Conservation (phyloP, 1,140 invertebrate species). For the Hyles vespertilio region DNA sequence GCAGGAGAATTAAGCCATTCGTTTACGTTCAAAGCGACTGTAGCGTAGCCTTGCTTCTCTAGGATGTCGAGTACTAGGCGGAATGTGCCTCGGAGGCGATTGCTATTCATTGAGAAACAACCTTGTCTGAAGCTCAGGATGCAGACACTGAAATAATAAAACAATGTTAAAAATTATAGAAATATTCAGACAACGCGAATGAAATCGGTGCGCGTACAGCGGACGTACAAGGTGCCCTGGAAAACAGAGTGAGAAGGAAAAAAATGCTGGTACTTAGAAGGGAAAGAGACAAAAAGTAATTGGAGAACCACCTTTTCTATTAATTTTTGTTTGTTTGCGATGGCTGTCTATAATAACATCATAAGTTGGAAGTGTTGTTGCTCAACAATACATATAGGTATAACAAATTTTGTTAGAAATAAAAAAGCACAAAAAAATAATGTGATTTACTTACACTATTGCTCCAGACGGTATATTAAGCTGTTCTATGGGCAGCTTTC, state of each 20-base stretch:
- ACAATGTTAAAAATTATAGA: not conserved
- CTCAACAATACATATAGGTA: too few relatives aligned
- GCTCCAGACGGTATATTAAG: conserved; percentile 38
- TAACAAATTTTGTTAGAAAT: too few relatives aligned
- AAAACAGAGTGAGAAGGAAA: not conserved
- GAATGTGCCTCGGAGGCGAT: conserved; percentile 54
- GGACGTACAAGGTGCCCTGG: not conserved
- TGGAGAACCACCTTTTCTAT: too few relatives aligned
- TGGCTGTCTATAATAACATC: too few relatives aligned
- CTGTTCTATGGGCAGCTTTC: conserved; percentile 40
- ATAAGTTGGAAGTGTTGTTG: too few relatives aligned
- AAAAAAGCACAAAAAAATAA: too few relatives aligned
- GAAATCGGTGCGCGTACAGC: not conserved
- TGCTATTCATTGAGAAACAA: conserved; percentile 68
- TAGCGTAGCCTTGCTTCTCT: conserved; percentile 48
- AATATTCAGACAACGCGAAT: not conserved
- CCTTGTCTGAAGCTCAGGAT: conserved; percentile 59
- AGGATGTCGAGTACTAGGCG: conserved; percentile 51
- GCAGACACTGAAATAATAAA: conserved; percentile 48
- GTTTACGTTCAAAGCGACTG: conserved; percentile 43
- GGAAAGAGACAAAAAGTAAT: too few relatives aligned
- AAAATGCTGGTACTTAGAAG: too few relatives aligned
- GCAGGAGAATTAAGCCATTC: conserved; percentile 47
- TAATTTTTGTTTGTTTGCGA: too few relatives aligned
- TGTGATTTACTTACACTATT: conserved; percentile 40